Conservation (phyloP, 2,888 invertebrate genomes). For the Spialia ferax region DNA sequence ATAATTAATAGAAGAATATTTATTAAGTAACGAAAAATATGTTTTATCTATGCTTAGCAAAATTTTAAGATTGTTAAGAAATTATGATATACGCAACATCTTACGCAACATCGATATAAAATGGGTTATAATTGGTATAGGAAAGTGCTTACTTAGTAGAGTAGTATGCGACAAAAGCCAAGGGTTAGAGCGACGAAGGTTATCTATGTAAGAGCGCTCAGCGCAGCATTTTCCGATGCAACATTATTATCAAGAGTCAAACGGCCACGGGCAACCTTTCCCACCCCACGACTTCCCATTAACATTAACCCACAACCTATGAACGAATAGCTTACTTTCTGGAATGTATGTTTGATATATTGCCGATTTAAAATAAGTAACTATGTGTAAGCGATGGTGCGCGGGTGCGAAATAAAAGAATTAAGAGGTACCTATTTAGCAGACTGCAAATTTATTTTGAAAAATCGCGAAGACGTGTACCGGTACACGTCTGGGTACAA, state of each 20-base stretch:
- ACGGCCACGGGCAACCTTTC: slow-evolving; percentile 34
- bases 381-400: too few species aligned
- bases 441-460: too few species aligned
- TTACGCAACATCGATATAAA: not conserved
- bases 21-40: too few species aligned
- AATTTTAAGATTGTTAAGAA: too few species aligned
- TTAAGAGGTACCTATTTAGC: too few species aligned
- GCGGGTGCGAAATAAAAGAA: too few species aligned
- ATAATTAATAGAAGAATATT: too few species aligned
- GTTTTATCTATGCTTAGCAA: too few species aligned
- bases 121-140: not conserved
- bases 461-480: too few species aligned
- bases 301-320: slow-evolving; percentile 32
- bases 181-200: slow-evolving; percentile 30
- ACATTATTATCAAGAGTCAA: slow-evolving; percentile 29
- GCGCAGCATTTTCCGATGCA: slow-evolving; percentile 31
- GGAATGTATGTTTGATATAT: slow-evolving; percentile 5
- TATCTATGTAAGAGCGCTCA: slow-evolving; percentile 30
- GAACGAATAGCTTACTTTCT: slow-evolving; percentile 17
- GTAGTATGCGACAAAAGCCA: slow-evolving; percentile 18
- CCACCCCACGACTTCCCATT: slow-evolving; percentile 18
- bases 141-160: slow-evolving; percentile 12
- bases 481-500: too few species aligned
- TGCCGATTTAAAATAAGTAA: not conserved
- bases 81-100: too few species aligned